Percentiles rank a stretch among this genome's conserved stretches.
Conservation (phyloP, 2,113 vertebrate genomes). For the Sylvietta virens region DNA sequence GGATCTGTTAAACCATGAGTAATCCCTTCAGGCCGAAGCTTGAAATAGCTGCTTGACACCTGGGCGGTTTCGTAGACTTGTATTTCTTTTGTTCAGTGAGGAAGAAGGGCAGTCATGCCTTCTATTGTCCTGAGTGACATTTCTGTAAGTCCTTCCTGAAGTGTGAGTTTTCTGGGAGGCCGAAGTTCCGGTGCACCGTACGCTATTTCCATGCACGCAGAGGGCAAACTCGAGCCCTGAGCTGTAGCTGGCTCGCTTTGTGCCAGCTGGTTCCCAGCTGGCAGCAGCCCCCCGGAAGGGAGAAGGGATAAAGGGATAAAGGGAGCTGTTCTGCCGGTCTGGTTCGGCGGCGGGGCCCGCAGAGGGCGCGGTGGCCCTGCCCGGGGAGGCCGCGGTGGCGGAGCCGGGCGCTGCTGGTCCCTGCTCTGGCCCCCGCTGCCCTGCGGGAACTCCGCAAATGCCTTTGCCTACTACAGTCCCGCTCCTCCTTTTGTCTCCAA, state of each 20-base stretch:
- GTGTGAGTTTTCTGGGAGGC: neutral
- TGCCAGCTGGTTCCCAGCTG: neutral
- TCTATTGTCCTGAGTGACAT: neutral
- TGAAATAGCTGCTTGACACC: neutral
- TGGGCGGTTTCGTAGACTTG: neutral
- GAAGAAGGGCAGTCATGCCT: neutral
- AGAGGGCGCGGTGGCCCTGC: neutral
- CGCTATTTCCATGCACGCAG: rapidly evolving
- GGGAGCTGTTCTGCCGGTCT: neutral
- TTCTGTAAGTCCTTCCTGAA: neutral
- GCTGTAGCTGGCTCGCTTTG: neutral
- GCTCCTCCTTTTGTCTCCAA: neutral
- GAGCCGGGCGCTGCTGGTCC: neutral
- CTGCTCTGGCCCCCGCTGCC: neutral
- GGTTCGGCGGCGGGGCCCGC: neutral
- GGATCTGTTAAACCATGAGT: neutral
- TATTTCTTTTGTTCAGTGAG: neutral
- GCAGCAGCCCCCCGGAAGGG: rapidly evolving
- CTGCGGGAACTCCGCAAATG: neutral
- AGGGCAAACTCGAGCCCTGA: neutral
- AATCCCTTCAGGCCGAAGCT: neutral
- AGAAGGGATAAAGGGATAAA: rapidly evolving
- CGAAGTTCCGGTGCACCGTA: rapidly evolving
- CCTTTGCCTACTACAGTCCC: neutral
- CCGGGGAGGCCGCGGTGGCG: rapidly evolving